Conservation (phyloP, 1,140 invertebrate species). For the Ips typographus region DNA sequence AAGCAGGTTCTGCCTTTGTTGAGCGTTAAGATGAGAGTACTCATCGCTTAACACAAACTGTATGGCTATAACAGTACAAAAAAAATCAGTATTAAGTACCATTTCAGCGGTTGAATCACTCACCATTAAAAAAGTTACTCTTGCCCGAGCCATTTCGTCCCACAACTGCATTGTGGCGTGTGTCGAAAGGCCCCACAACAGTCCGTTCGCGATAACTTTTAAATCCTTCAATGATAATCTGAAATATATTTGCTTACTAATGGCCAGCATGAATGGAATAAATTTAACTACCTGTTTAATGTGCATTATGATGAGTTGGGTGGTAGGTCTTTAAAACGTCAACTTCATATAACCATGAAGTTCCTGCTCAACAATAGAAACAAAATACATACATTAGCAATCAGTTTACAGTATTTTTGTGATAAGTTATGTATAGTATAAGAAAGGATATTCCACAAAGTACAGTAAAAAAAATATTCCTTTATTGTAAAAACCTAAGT, state of each 20-base stretch:
- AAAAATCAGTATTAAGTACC: neutral
- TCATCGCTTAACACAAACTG: constrained; percentile 99
- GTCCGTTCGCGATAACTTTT: constrained; percentile 99
- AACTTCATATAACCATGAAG: no score
- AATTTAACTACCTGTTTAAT: no score
- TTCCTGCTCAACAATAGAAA: no score
- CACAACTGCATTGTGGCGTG: constrained; percentile 96
- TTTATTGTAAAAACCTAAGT: no score
- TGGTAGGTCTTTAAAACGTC: no score
- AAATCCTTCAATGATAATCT: constrained; percentile 94
- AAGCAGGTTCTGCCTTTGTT: constrained; percentile 91
- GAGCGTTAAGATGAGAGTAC: constrained; percentile 93
- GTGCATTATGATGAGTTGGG: no score
- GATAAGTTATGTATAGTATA: no score
- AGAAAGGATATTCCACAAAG: no score
- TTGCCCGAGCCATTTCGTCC: constrained; percentile 94
- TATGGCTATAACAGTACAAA: constrained; percentile 71
- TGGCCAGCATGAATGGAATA: no score
- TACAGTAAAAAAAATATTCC: no score
- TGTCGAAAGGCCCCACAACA: constrained; percentile 96
- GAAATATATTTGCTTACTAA: neutral
- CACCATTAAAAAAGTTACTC: constrained; percentile 98
- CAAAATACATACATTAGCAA: no score
- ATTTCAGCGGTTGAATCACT: constrained; percentile 25
- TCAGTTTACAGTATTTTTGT: no score